Evolutionary conservation across 2,797 vertebrate genomes (phyloP), one percentile per base, ranked within the genome.

Genomic region (Acropternis orthonyx): DNA sequence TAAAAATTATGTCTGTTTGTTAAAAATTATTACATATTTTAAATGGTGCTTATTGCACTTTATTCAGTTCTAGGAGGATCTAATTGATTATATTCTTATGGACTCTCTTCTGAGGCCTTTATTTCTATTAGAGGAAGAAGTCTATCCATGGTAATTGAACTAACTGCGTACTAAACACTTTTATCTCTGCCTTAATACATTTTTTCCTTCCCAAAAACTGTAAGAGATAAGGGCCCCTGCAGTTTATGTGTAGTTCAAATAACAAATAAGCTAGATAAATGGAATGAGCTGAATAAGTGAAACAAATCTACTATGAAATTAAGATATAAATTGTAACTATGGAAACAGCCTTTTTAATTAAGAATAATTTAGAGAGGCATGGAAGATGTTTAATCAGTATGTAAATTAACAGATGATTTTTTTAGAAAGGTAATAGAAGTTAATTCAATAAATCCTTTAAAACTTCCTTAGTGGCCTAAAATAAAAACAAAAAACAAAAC

Each of bases 261-360:
- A 94, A 96, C 87, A 96, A 97, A 96, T 94, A 96, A 95, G 52
- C 51, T 92, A 96, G 89, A 97, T 93, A 97, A 96, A 97, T 96
- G 55, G 44, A 96, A 87, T 87, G 46, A 96, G 23, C 30, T 61
- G 77, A 95, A 68, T 63, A 92, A 90, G 77, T 88, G 39, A 95
- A 96, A 93, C 75, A 96, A 96, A 95, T 95, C 54, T 80, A 71
- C 36, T 96, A 89, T 93, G 74, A 96, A 97, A 97, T 97, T 79
- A 96, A 97, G 85, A 95, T 79, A 95, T 96, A 97, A 97, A 96
- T 91, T 96, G 59, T 89, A 82, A 41, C 94, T 94, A 92, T 96
- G 74, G 91, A 95, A 97, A 96, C 86, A 93, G 51, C n/a, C 48
- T 92, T 97, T 97, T 74, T 94, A 97, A 96, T 97, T 95, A 96